Conservation (phyloP, 2,113 vertebrate genomes). For the Oncorhynchus nerka region DNA sequence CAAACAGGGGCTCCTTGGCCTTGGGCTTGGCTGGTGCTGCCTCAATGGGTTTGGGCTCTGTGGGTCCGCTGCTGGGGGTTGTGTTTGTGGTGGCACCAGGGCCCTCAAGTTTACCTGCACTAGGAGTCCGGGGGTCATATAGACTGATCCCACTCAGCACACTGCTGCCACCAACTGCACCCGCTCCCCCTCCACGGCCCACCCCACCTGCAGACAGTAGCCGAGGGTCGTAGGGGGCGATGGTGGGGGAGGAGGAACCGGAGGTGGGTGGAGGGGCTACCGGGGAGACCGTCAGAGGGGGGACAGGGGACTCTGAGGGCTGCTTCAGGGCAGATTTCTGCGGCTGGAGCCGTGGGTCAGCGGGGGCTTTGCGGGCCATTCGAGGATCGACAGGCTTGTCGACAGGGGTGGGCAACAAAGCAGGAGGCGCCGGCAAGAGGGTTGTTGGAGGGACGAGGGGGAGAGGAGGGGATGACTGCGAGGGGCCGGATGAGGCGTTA, state of each 20-base stretch:
- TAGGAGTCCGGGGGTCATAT: slow-evolving; percentile 85
- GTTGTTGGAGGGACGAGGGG: slow-evolving; percentile 25
- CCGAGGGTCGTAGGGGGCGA: slow-evolving; percentile 87
- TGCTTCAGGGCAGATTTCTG: slow-evolving; percentile 73
- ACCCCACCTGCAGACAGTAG: slow-evolving; percentile 79
- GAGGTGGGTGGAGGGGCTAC: slow-evolving; percentile 14
- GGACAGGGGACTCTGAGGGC: background rate
- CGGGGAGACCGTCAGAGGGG: slow-evolving; percentile 1
- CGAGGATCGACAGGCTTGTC: slow-evolving; percentile 89
- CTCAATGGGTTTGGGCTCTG: slow-evolving; percentile 62
- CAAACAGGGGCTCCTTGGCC: slow-evolving; percentile 85
- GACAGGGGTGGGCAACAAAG: slow-evolving; percentile 52
- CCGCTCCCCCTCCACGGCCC: slow-evolving; percentile 58
- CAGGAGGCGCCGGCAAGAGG: slow-evolving; percentile 24
- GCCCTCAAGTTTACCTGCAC: slow-evolving; percentile 60
- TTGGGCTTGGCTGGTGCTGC: slow-evolving; percentile 60
- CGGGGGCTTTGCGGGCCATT: slow-evolving; percentile 71
- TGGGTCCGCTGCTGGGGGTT: slow-evolving; percentile 37
- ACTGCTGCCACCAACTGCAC: slow-evolving; percentile 75
- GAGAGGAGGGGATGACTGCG: slow-evolving; percentile 47
- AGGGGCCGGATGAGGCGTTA: slow-evolving; percentile 52
- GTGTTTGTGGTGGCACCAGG: slow-evolving; percentile 41
- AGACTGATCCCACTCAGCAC: slow-evolving; percentile 90
- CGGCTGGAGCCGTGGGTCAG: slow-evolving; percentile 81
- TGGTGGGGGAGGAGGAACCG: slow-evolving; percentile 62